Percentiles rank a stretch among this genome's conserved stretches.
phyloP scores from a whole-genome alignment of 2,113 vertebrate genomes.

The Synodontis membranacea region DNA sequence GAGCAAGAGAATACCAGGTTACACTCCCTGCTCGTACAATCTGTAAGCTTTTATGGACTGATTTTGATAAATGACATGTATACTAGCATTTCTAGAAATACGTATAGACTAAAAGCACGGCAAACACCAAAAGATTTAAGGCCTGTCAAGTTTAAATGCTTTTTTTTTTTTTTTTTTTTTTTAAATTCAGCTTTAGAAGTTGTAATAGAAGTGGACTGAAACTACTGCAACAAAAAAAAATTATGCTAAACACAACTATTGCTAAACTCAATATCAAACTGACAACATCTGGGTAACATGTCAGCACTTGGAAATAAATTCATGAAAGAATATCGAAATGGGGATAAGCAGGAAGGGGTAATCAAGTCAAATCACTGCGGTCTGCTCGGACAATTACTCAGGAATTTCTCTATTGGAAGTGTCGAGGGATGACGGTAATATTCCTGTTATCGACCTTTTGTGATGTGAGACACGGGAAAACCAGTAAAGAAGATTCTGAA shows the following conservation, averaged over 20 bases:
- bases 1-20: slow-evolving; percentile 22
- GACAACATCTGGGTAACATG: slow-evolving; percentile 39
- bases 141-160: neutral
- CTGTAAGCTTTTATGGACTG: slow-evolving; percentile 1
- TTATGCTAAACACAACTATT: neutral
- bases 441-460: slow-evolving; percentile 80
- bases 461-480: slow-evolving; percentile 72
- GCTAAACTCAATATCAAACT: slow-evolving; percentile 20
- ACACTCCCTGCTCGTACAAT: neutral
- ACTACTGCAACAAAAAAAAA: neutral
- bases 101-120: neutral
- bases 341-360: slow-evolving; percentile 52
- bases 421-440: slow-evolving; percentile 82
- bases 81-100: neutral
- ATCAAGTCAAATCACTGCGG: slow-evolving; percentile 62
- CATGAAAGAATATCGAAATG: slow-evolving; percentile 48
- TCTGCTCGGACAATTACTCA: slow-evolving; percentile 77
- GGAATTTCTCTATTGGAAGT: slow-evolving; percentile 87
- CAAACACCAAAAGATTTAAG: neutral
- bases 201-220: neutral
- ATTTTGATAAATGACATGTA: neutral
- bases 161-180: neutral
- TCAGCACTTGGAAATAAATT: slow-evolving; percentile 56
- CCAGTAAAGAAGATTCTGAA: slow-evolving; percentile 58
- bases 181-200: no score